Conservation (phyloP, 1,140 invertebrate species). For the Proales similis region DNA sequence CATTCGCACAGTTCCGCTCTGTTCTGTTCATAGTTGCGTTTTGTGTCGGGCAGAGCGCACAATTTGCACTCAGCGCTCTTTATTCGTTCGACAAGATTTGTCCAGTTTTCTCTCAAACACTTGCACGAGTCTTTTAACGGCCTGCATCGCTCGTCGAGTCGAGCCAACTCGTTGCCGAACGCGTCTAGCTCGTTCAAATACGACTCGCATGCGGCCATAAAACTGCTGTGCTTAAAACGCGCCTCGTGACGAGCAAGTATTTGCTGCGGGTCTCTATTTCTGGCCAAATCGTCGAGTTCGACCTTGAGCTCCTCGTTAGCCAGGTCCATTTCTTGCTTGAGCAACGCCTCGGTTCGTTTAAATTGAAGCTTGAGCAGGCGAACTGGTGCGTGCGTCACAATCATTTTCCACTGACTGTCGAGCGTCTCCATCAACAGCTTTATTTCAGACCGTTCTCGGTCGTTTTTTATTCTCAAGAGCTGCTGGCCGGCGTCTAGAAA, state of each 20-base stretch:
- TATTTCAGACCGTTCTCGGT: slow-evolving; percentile 14
- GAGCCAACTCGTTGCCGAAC: too few relatives aligned
- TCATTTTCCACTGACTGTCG: slow-evolving; percentile 34
- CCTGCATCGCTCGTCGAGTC: too few relatives aligned
- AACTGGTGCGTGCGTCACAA: slow-evolving; percentile 18
- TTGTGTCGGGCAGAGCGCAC: too few relatives aligned
- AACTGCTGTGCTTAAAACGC: slow-evolving; percentile 26
- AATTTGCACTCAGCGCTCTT: too few relatives aligned
- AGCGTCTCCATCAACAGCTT: slow-evolving; percentile 32
- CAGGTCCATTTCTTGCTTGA: slow-evolving; percentile 5
- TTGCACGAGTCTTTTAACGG: too few relatives aligned
- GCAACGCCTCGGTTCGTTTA: neutral
- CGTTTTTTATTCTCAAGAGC: slow-evolving; percentile 19
- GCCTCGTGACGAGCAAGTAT: slow-evolving; percentile 1
- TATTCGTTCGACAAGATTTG: too few relatives aligned
- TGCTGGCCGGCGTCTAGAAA: slow-evolving; percentile 12
- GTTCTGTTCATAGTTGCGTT: too few relatives aligned
- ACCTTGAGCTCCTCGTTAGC: slow-evolving; percentile 15
- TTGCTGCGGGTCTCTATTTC: neutral
- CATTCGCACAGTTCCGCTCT: too few relatives aligned
- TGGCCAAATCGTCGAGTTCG: neutral
- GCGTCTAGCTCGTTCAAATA: slow-evolving; percentile 17
- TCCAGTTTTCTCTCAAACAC: too few relatives aligned
- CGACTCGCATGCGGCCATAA: slow-evolving; percentile 7
- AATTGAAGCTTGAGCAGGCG: slow-evolving; percentile 26